phyloP scores from a whole-genome alignment of 2,113 vertebrate species.

The Haliaeetus leucogaster region DNA sequence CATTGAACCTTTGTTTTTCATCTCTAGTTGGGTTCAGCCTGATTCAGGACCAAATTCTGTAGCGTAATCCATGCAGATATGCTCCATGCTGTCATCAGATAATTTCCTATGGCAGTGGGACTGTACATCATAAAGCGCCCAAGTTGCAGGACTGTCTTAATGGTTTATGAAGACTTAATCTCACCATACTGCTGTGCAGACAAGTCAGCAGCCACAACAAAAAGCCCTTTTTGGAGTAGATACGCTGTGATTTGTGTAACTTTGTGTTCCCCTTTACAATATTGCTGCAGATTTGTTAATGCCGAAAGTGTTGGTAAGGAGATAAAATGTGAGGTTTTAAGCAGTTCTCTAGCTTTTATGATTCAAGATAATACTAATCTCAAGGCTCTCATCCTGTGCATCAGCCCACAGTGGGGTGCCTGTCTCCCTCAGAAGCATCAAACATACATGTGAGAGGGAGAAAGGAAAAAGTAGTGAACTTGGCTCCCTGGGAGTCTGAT shows the following conservation, averaged over 20 bases:
- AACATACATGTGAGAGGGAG: not conserved
- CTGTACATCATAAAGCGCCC: not conserved
- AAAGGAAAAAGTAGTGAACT: not conserved
- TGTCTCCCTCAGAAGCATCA: not conserved
- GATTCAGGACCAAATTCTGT: not conserved
- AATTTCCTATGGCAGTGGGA: not conserved
- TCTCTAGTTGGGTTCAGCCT: not conserved
- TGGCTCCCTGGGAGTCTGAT: not conserved
- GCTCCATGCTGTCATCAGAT: not conserved
- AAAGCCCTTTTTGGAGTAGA: not conserved
- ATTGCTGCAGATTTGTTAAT: not conserved
- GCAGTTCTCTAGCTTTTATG: not conserved
- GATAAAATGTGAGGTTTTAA: not conserved
- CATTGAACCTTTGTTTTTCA: not conserved
- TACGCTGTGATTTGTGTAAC: not conserved
- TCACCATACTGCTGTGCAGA: rapidly evolving
- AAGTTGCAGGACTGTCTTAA: not conserved
- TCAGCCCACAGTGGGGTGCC: not conserved
- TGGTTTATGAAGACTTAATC: not conserved
- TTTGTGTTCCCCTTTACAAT: not conserved
- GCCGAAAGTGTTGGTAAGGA: not conserved
- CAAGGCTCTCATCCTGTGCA: not conserved
- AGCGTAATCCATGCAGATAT: not conserved
- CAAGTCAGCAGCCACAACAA: not conserved
- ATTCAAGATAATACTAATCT: not conserved